Conservation (phyloP, 2,797 vertebrate genomes). For the Melanotaenia boesemani region DNA sequence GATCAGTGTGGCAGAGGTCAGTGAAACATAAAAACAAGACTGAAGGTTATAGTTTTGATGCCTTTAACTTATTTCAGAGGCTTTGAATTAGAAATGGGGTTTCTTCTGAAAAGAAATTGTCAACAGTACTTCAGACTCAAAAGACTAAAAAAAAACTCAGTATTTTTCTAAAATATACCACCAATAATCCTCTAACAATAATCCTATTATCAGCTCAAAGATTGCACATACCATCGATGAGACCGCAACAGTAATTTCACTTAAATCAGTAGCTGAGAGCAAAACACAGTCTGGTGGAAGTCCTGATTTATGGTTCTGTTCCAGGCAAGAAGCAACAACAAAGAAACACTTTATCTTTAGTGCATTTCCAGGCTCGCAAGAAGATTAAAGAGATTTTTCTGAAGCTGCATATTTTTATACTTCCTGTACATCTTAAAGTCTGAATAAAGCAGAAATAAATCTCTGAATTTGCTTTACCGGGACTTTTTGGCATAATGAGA, state of each 20-base stretch:
- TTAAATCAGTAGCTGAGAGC: constrained; percentile 29
- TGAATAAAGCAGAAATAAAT: not conserved
- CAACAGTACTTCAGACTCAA: constrained; percentile 18
- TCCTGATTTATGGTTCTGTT: constrained; percentile 22
- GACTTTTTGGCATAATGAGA: not conserved
- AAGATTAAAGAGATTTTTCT: not conserved
- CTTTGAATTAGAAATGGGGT: not conserved
- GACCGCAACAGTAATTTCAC: constrained; percentile 15
- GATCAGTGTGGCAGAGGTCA: constrained; percentile 92
- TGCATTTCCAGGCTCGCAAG: not conserved
- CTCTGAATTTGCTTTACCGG: not conserved
- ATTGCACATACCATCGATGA: constrained; percentile 24
- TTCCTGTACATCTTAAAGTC: not conserved
- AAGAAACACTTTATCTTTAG: not conserved
- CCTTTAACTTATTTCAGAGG: not conserved
- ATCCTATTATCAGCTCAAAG: constrained; percentile 46
- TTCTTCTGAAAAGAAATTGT: constrained; percentile 8
- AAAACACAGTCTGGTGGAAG: not conserved
- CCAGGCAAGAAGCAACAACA: constrained; percentile 6
- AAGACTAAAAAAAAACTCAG: constrained; percentile 13
- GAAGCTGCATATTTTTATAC: not conserved
- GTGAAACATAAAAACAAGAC: constrained; percentile 10
- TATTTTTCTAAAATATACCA: constrained; percentile 49
- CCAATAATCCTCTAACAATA: constrained; percentile 44
- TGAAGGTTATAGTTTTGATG: not conserved